phyloP scores from a whole-genome alignment of 2,113 vertebrate genomes.

The Amblyopsis rosae region DNA sequence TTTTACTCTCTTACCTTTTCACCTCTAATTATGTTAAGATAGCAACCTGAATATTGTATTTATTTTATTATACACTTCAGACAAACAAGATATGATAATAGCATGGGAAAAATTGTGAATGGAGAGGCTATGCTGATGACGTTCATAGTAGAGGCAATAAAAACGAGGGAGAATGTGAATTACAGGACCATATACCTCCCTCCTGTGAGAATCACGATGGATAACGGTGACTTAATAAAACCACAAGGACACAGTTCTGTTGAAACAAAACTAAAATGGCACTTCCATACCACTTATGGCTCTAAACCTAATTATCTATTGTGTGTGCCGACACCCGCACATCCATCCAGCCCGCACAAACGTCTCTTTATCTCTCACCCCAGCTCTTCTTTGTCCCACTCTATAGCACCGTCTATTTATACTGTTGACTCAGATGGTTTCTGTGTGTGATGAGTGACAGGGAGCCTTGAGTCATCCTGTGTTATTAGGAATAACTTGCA shows the following conservation, averaged over 20 bases:
- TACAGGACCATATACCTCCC: neutral
- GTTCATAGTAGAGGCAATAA: no score
- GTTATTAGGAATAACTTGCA: conserved; percentile 48
- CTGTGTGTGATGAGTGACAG: conserved; percentile 60
- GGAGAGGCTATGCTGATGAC: no score
- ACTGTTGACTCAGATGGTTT: conserved; percentile 66
- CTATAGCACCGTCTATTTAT: conserved; percentile 64
- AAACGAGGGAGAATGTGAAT: neutral
- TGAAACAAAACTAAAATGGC: conserved; percentile 14
- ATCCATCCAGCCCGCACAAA: conserved; percentile 58
- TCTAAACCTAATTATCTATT: conserved; percentile 32
- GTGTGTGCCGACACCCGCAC: conserved; percentile 62
- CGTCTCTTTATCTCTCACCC: conserved; percentile 55
- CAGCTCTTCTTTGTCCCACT: conserved; percentile 61
- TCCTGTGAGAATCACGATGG: conserved; percentile 11
- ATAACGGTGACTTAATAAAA: conserved; percentile 40
- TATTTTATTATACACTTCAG: no score
- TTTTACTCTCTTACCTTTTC: no score
- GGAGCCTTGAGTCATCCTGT: conserved; percentile 60
- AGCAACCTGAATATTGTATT: no score
- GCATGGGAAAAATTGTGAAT: no score
- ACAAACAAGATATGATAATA: no score
- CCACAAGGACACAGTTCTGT: conserved; percentile 34
- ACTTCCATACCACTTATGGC: conserved; percentile 29
- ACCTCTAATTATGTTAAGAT: no score